Conservation (phyloP, 2,113 vertebrate genomes). For the Caretta caretta region DNA sequence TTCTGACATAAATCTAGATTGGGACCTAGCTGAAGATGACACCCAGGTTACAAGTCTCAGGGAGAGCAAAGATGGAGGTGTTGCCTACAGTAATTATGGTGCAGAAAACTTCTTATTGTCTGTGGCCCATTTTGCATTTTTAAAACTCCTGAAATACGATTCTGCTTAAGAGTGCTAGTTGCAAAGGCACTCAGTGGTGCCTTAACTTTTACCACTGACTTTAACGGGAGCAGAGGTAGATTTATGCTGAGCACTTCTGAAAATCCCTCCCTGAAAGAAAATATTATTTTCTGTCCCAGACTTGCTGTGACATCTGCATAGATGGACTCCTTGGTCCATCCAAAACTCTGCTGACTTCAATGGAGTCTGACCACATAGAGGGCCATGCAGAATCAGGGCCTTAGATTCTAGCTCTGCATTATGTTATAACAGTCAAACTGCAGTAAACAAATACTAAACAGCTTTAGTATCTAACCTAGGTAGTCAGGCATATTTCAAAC, state of each 20-base stretch:
- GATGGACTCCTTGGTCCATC: neutral
- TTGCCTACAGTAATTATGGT: neutral
- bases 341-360: neutral
- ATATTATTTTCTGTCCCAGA: neutral
- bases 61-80: neutral
- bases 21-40: neutral
- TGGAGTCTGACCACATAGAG: neutral
- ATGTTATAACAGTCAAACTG: neutral
- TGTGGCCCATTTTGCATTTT: neutral
- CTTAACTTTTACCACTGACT: neutral
- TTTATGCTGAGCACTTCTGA: neutral
- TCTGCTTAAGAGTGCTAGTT: neutral
- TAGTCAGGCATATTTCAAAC: neutral
- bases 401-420: neutral
- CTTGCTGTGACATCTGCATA: neutral
- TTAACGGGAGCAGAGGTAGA: neutral
- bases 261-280: neutral
- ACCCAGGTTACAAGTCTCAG: neutral
- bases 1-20: neutral
- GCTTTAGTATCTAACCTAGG: neutral
- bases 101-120: neutral
- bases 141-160: neutral
- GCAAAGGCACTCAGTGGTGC: neutral
- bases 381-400: neutral
- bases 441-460: neutral